Evolutionary conservation across 2,888 invertebrate genomes (phyloP).

Genomic region (Epistrophe eligans): DNA sequence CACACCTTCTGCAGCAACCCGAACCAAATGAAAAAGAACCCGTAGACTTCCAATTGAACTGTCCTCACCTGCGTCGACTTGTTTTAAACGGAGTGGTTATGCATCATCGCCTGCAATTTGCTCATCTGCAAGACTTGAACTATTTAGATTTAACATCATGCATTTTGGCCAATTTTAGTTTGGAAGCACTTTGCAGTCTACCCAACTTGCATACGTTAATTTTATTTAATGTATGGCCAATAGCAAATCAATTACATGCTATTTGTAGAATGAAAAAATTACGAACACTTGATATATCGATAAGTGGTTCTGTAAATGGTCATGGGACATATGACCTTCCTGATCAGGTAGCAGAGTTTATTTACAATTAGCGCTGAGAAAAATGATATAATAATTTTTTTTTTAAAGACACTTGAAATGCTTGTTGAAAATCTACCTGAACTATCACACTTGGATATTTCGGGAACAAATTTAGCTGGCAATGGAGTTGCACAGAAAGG

Average conservation of each 20-base stretch:
- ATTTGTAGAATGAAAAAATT: conserved; percentile 86
- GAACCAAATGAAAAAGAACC: conserved; percentile 84
- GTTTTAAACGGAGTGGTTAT: conserved; percentile 83
- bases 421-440: conserved; percentile 90
- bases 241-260: conserved; percentile 86
- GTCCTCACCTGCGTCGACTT: conserved; percentile 82
- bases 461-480: conserved; percentile 97
- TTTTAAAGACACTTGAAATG: conserved; percentile 85
- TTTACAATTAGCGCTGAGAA: not conserved
- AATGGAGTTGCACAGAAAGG: conserved; percentile 88
- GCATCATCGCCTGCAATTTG: conserved; percentile 82
- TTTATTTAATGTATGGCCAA: conserved; percentile 90
- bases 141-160: conserved; percentile 83
- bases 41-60: conserved; percentile 86
- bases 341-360: conserved; percentile 85
- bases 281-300: conserved; percentile 93
- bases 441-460: conserved; percentile 94
- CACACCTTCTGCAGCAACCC: conserved; percentile 86
- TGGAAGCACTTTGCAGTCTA: conserved; percentile 85
- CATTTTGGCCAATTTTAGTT: conserved; percentile 82
- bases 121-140: conserved; percentile 81
- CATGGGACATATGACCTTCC: conserved; percentile 91
- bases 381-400: not conserved
- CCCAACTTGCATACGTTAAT: conserved; percentile 89
- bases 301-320: conserved; percentile 86